Percentiles rank a stretch among this genome's conserved stretches.
phyloP scores from a whole-genome alignment of 2,113 vertebrate species.

The Paradisaea rubra region DNA sequence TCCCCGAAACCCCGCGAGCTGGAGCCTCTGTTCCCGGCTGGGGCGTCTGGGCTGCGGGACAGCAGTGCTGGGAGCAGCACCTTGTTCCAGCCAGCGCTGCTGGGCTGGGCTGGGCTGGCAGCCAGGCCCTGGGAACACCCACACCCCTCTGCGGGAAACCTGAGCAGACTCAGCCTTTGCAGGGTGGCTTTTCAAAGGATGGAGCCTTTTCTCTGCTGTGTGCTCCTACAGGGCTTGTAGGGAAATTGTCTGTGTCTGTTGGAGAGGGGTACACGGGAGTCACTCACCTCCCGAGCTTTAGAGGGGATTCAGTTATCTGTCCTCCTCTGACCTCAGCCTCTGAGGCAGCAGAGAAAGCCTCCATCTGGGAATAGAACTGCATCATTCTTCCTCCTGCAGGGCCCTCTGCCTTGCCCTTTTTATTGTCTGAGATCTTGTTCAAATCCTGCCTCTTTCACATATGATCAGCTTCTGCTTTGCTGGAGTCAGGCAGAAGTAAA shows the following conservation, averaged over 20 bases:
- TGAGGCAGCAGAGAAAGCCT: background rate
- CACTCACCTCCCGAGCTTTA: background rate
- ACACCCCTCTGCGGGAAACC: background rate
- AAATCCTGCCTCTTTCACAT: background rate
- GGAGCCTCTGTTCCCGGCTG: background rate
- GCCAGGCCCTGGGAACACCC: background rate
- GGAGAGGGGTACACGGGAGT: background rate
- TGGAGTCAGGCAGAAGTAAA: background rate
- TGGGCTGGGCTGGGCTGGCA: background rate
- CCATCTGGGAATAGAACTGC: background rate
- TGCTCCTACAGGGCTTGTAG: fast-evolving
- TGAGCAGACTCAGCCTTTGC: background rate
- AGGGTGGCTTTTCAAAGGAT: background rate
- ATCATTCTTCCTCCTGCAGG: background rate
- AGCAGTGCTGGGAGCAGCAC: background rate
- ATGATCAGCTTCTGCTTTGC: slow-evolving; percentile 10
- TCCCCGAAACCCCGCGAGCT: background rate
- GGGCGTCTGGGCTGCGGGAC: background rate
- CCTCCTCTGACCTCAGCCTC: background rate
- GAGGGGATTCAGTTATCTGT: background rate
- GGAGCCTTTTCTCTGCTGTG: background rate
- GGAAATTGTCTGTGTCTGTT: background rate
- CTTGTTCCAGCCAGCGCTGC: background rate
- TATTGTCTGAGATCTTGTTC: slow-evolving; percentile 25
- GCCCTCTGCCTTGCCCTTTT: slow-evolving; percentile 18